Percentiles rank a stretch among this genome's conserved stretches.
Evolutionary conservation across 2,797 vertebrate species (phyloP).

Genomic region (Vultur gryphus): DNA sequence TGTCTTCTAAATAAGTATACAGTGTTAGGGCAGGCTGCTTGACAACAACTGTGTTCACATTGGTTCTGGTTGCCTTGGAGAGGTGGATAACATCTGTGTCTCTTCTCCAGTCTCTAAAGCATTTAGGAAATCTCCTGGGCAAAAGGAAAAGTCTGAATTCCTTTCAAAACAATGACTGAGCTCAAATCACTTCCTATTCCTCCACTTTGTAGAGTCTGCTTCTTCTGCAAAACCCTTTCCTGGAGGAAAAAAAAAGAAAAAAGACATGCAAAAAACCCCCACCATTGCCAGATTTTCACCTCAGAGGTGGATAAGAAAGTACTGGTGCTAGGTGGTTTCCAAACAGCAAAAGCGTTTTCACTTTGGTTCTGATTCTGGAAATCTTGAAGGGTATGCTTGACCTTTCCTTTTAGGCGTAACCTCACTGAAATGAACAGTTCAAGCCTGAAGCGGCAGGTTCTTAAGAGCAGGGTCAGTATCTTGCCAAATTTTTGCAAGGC

Average conservation of each 20-base stretch:
- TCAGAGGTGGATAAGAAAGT: background rate
- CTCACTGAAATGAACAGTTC: background rate
- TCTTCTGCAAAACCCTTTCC: background rate
- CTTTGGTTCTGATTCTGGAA: background rate
- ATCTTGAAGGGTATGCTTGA: background rate
- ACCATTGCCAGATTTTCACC: background rate
- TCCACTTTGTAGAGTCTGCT: background rate
- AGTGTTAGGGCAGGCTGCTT: background rate
- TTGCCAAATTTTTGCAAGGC: background rate
- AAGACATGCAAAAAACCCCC: background rate
- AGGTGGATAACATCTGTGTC: background rate
- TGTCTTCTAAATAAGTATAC: background rate
- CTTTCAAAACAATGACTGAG: background rate
- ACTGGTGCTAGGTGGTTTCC: background rate
- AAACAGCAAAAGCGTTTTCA: background rate
- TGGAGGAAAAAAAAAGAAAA: background rate
- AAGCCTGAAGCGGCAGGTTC: background rate
- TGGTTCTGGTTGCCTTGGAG: background rate
- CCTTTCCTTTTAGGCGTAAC: background rate
- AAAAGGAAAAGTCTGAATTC: background rate
- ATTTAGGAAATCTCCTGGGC: background rate
- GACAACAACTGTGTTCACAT: background rate
- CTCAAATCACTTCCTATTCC: background rate
- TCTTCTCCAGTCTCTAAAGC: background rate
- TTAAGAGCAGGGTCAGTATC: background rate